Evolutionary conservation across 2,113 vertebrate species (phyloP).

Genomic region (Cephalopholis sonnerati): DNA sequence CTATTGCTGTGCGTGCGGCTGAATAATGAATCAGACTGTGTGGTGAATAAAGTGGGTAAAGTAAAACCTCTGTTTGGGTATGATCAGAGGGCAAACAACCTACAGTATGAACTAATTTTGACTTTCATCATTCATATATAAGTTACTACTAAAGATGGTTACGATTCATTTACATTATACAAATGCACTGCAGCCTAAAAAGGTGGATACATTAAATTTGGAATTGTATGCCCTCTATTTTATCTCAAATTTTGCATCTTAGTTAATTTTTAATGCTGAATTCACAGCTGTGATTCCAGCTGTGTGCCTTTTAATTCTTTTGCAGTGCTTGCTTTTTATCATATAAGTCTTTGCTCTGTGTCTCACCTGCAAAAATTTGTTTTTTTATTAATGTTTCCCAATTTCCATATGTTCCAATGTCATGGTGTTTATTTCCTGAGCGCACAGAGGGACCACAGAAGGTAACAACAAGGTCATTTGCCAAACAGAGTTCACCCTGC

Average conservation of each 20-base stretch:
- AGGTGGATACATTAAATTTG: background rate
- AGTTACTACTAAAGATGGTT: background rate
- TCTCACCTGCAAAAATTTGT: background rate
- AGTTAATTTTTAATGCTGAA: background rate
- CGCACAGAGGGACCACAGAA: slow-evolving; percentile 7
- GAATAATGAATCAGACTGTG: slow-evolving; percentile 21
- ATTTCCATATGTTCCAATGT: slow-evolving; percentile 6
- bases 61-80: background rate
- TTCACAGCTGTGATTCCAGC: background rate
- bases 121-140: background rate
- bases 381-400: background rate
- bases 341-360: background rate
- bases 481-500: slow-evolving; percentile 49
- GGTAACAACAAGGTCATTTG: slow-evolving; percentile 66
- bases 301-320: background rate
- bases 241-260: background rate
- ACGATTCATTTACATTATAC: background rate
- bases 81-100: background rate
- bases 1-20: slow-evolving; percentile 8
- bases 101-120: background rate
- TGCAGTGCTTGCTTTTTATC: background rate
- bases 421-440: slow-evolving; percentile 15
- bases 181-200: background rate
- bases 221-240: background rate
- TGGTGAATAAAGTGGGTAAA: slow-evolving; percentile 27